Evolutionary conservation across 1,140 invertebrate genomes (phyloP).

Genomic region (Tenebrio molitor): DNA sequence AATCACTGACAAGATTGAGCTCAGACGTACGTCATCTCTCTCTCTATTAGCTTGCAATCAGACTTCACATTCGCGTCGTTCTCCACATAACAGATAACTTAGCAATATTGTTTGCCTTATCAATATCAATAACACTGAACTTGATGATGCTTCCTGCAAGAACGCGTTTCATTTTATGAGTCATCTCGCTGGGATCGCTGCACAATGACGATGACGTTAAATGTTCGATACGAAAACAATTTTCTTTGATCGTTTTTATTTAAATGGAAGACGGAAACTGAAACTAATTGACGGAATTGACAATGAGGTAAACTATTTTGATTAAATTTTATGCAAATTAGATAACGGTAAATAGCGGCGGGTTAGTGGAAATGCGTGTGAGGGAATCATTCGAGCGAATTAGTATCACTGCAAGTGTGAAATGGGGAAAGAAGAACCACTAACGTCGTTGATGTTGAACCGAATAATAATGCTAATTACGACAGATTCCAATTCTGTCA

Average conservation of each 20-base stretch:
- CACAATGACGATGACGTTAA: conserved; percentile 15
- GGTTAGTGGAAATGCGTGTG: too few relatives aligned
- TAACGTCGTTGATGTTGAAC: conserved; percentile 12
- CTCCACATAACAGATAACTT: neutral
- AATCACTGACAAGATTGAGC: conserved; percentile 33
- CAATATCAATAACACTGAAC: conserved; percentile 16
- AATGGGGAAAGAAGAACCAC: conserved; percentile 30
- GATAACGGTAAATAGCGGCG: too few relatives aligned
- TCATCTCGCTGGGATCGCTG: neutral
- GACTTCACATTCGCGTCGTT: conserved; percentile 35
- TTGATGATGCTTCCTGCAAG: conserved; percentile 3
- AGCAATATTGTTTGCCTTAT: conserved; percentile 26
- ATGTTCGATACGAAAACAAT: too few relatives aligned
- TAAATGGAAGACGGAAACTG: too few relatives aligned
- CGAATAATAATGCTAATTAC: conserved; percentile 34
- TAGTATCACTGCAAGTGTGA: too few relatives aligned
- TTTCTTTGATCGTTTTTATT: too few relatives aligned
- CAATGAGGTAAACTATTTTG: too few relatives aligned
- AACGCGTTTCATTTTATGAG: conserved; percentile 16
- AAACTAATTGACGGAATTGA: too few relatives aligned
- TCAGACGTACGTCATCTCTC: conserved; percentile 16
- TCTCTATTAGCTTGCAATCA: conserved; percentile 37
- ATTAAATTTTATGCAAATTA: too few relatives aligned
- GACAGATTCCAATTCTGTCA: conserved; percentile 6
- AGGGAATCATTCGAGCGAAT: too few relatives aligned